phyloP scores from a whole-genome alignment of 2,113 vertebrate genomes.

The Scatophagus argus region DNA sequence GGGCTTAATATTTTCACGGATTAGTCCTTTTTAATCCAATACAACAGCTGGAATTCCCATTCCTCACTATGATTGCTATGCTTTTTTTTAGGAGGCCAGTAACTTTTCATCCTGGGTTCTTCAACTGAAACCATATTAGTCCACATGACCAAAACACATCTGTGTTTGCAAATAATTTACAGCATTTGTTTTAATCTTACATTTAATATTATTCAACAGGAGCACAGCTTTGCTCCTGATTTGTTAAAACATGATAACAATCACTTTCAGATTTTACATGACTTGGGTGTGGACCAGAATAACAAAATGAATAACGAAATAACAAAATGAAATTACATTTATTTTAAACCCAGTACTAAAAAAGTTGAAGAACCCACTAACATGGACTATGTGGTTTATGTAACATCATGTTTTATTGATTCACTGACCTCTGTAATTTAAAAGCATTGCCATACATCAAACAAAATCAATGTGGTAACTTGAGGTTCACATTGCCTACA shows the following conservation, averaged over 20 bases:
- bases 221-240: not conserved
- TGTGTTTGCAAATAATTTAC: constrained; percentile 30
- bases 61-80: constrained; percentile 30
- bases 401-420: constrained; percentile 11
- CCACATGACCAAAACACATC: not conserved
- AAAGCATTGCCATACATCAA: constrained; percentile 21
- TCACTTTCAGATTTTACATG: constrained; percentile 20
- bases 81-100: constrained; percentile 34
- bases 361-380: constrained; percentile 14
- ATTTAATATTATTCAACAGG: too few species aligned
- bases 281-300: not conserved
- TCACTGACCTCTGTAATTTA: not conserved
- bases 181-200: not conserved
- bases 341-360: not conserved
- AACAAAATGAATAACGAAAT: not conserved
- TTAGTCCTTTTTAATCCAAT: constrained; percentile 12
- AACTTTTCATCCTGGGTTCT: constrained; percentile 16
- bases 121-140: not conserved
- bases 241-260: not conserved
- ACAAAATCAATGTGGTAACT: constrained; percentile 21
- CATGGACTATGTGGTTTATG: not conserved
- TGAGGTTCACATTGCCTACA: constrained; percentile 36
- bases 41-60: constrained; percentile 3
- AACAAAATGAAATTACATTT: not conserved
- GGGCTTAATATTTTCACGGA: not conserved